phyloP scores from a whole-genome alignment of 2,113 vertebrate genomes.

The Pteronura brasiliensis region DNA sequence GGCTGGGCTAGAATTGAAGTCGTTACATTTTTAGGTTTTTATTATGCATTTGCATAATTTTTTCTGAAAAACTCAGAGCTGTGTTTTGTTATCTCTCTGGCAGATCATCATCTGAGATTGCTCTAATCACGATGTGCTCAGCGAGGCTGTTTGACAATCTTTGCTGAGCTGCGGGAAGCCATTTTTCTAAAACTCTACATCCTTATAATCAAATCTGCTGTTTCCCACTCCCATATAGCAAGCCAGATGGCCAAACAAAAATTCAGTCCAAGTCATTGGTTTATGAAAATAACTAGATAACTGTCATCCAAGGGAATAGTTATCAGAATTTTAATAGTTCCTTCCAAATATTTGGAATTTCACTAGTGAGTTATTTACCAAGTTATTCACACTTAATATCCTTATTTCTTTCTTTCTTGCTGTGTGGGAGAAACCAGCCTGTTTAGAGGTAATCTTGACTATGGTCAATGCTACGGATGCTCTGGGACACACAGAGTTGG shows the following conservation, averaged over 20 bases:
- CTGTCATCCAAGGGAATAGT: background rate
- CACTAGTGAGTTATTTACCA: background rate
- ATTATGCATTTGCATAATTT: constrained; percentile 33
- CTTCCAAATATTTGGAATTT: background rate
- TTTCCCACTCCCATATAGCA: background rate
- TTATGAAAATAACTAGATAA: background rate
- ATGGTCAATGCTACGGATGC: too few relatives aligned
- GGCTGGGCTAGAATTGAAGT: background rate
- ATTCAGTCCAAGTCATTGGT: background rate
- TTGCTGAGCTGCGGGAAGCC: background rate
- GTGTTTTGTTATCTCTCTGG: constrained; percentile 10
- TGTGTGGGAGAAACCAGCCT: background rate
- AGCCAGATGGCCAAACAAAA: background rate
- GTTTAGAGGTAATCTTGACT: background rate
- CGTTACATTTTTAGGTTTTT: constrained; percentile 24
- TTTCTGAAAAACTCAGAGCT: background rate
- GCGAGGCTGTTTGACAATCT: background rate
- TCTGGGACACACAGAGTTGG: background rate
- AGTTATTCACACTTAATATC: background rate
- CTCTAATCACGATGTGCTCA: background rate
- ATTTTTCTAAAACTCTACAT: background rate
- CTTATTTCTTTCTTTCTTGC: background rate
- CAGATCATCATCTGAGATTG: constrained; percentile 14
- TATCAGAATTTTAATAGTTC: background rate
- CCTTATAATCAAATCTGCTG: background rate